A percentile compares a stretch with the other conserved stretches of the same genome.
These are phyloP conservation scores for Tetragonula carbonaria DNA, from an alignment of 2,888 invertebrate genomes.

Conservation along the genomic window DNA sequence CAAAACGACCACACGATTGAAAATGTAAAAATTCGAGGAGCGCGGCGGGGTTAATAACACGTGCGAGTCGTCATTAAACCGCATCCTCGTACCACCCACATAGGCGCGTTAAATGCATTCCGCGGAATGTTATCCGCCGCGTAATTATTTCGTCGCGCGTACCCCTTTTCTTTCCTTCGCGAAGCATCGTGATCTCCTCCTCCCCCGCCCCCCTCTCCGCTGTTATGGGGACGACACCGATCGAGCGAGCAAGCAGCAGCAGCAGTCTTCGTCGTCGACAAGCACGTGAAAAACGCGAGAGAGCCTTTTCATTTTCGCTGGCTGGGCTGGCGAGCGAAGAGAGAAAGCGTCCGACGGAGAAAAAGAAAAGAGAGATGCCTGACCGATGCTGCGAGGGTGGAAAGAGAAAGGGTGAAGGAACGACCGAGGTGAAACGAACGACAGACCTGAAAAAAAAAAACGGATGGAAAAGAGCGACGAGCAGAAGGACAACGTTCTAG, in stretches of 20 bases:
- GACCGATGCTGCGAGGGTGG: background rate
- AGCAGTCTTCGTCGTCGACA: slow-evolving; percentile 5
- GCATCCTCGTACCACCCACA: background rate
- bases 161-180: background rate
- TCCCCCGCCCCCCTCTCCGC: no score
- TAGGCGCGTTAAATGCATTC: background rate
- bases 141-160: slow-evolving; percentile 18
- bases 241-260: slow-evolving; percentile 9
- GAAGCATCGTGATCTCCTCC: background rate
- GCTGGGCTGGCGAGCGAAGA: slow-evolving; percentile 15
- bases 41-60: background rate
- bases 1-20: no score
- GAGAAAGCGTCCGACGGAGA: background rate
- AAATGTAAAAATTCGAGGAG: background rate
- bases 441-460: background rate
- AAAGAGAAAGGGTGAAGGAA: slow-evolving; percentile 16
- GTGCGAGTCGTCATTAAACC: background rate
- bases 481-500: background rate
- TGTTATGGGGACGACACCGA: background rate
- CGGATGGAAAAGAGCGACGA: background rate
- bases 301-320: slow-evolving; percentile 31
- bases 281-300: slow-evolving; percentile 11
- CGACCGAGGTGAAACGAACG: slow-evolving; percentile 10
- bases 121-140: background rate
- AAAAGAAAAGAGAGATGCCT: background rate